Evolutionary conservation across 2,888 invertebrate genomes (phyloP), one percentile per base, ranked within the genome.

Genomic region (Metacarcinus magister): DNA sequence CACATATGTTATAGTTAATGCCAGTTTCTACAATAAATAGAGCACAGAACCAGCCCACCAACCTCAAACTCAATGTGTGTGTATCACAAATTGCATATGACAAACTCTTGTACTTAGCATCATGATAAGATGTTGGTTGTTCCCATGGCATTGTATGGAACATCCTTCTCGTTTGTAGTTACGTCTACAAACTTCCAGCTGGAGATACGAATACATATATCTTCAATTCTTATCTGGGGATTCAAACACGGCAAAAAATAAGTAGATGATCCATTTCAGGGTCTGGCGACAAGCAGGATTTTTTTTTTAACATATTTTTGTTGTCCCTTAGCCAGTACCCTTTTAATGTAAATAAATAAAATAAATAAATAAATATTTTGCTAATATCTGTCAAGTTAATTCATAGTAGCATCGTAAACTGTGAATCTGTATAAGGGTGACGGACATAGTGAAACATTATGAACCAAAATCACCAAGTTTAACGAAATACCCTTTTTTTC

Each of bases 61-160:
- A 10, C 39, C 87, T 87, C 87, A 87, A 87, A 16, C 87, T 32
- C 87, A 32, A 39, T 39, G 39, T 75, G 75, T 75, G 75, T 87
- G 87, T 87, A 87, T 87, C 87, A 87, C 87, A 87, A 87, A 32
- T 87, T 87, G 87, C 87, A 87, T 87, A 87, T 39, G 87, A 87
- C 87, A 87, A 39, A 87, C 28, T 39, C 87, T 87, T 87, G 87
- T 87, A 87, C 87, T 87, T 39, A n/a, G 19, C 60, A 60, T 39
- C 60, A 60, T 39, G 39, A 87, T 87, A 32, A 32, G 32, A 87
- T 39, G 87, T 39, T 39, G 16, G 87, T 39, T 39, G 16, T 13
- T 87, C 32, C 87, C 39, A 39, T 87, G 87, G 39, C 87, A 87
- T 87, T 19, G 10, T 87, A 39, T 13, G 19, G 32, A 39, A 87